A percentile compares a stretch with the other conserved stretches of the same genome.
Evolutionary conservation across 1,140 invertebrate species (phyloP).

Genomic region (Nasonia giraulti): DNA sequence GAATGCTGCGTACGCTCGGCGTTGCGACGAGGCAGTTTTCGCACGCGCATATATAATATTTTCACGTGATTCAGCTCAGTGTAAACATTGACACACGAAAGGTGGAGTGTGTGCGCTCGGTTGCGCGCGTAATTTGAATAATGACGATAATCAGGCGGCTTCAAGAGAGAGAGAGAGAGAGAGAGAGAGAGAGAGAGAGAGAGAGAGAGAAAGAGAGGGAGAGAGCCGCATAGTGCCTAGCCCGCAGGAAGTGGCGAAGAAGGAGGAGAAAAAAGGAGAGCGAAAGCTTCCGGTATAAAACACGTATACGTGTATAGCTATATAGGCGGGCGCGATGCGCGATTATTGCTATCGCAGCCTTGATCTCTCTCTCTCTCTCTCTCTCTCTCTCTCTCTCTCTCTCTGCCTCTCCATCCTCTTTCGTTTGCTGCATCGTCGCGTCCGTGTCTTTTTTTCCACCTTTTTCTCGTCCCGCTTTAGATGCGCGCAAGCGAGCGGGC

Average conservation of each 20-base stretch:
- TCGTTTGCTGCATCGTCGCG: not conserved
- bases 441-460: not conserved
- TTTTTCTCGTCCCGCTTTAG: not conserved
- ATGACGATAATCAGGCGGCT: slow-evolving; percentile 48
- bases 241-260: slow-evolving; percentile 14
- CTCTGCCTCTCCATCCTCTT: not conserved
- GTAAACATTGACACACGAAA: slow-evolving; percentile 45
- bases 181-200: too few species aligned
- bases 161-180: not conserved
- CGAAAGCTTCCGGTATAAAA: slow-evolving; percentile 2
- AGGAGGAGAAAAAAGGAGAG: not conserved
- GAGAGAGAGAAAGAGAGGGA: too few species aligned
- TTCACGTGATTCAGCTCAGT: slow-evolving; percentile 27
- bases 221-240: not conserved
- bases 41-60: not conserved
- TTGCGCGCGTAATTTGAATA: slow-evolving; percentile 44
- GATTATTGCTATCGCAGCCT: slow-evolving; percentile 55
- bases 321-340: slow-evolving; percentile 22
- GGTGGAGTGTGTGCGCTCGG: not conserved
- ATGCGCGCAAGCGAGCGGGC: too few species aligned
- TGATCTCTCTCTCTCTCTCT: slow-evolving; percentile 6
- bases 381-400: not conserved
- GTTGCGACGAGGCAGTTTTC: not conserved
- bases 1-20: not conserved
- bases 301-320: not conserved